Conservation (phyloP, 2,888 invertebrate species). For the Ectropis crepuscularia region DNA sequence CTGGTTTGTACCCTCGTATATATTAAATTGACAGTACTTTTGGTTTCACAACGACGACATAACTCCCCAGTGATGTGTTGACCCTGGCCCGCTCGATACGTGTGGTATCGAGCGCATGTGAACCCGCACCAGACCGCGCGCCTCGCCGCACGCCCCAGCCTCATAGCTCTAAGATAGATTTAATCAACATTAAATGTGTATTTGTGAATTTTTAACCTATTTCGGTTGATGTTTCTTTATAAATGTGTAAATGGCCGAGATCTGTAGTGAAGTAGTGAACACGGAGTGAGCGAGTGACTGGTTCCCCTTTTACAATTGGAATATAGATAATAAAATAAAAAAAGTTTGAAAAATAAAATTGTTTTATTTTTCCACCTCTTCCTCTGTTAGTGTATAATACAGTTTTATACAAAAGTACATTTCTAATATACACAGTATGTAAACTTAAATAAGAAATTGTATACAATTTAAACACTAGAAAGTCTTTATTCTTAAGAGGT, state of each 20-base stretch:
- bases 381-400: constrained; percentile 59
- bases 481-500: constrained; percentile 36
- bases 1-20: no score
- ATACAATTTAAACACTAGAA: constrained; percentile 31
- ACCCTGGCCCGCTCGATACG: constrained; percentile 29
- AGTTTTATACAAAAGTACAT: constrained; percentile 67
- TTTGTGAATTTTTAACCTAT: constrained; percentile 82
- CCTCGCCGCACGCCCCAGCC: constrained; percentile 65
- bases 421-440: constrained; percentile 44
- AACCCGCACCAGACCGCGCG: constrained; percentile 37
- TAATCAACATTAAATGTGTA: constrained; percentile 84
- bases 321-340: constrained; percentile 82
- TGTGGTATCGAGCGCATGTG: constrained; percentile 45
- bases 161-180: constrained; percentile 70
- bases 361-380: constrained; percentile 59
- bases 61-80: constrained; percentile 1
- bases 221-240: constrained; percentile 82
- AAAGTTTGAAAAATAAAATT: constrained; percentile 74
- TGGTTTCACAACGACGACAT: neutral
- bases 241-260: constrained; percentile 82
- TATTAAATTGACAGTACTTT: neutral
- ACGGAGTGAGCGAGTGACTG: constrained; percentile 81
- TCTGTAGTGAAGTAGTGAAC: constrained; percentile 77
- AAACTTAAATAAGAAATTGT: constrained; percentile 47
- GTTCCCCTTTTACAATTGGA: constrained; percentile 84